Evolutionary conservation across 2,888 invertebrate genomes (phyloP), one percentile per base, ranked within the genome.

Genomic region (Agrenia bidenticulata): DNA sequence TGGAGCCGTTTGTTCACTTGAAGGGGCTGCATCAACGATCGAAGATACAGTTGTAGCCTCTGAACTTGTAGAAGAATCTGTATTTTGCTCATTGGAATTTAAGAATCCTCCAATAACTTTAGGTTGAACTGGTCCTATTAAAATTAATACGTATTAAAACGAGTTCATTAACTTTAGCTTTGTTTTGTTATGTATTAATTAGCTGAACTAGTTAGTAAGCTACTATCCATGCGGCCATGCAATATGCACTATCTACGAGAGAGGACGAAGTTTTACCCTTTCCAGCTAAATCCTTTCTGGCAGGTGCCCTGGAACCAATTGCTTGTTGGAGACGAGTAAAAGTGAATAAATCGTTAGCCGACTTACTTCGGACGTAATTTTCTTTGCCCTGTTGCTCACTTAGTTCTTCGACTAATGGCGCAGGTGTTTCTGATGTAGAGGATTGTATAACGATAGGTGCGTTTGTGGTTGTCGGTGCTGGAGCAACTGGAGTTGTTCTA

Each of bases 291-390:
- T 17, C n/a, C 32, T 41, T 57, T 63, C 73, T 63, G 41, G 71
- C 65, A 11, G 75, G 75, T 39, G 72, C 64, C 63, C 73, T 55
- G 39, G 73, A 74, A 26, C 73, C 69, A 27, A 76, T 75, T 24
- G 76, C 76, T 63, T 76, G 74, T 60, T 76, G 76, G 15, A 76
- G 66, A 63, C 76, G 60, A 0, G 74, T 69, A 21, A 75, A 72
- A 26, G 76, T 75, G 50, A 70, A 76, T 32, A 76, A 65, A 50
- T 76, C 76, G 57, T 69, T 73, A 23, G 73, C 70, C 13, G 76
- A 73, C 50, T 76, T 76, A 24, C 64, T 57, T 51, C 72, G 55
- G 9, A 73, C 73, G 65, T 67, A 75, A 60, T 72, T 69, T 24
- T 76, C 76, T 58, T 72, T 74, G 1, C 70, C 64, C 15, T 15